Conservation (phyloP, 2,888 invertebrate genomes). For the Parnassius apollo region DNA sequence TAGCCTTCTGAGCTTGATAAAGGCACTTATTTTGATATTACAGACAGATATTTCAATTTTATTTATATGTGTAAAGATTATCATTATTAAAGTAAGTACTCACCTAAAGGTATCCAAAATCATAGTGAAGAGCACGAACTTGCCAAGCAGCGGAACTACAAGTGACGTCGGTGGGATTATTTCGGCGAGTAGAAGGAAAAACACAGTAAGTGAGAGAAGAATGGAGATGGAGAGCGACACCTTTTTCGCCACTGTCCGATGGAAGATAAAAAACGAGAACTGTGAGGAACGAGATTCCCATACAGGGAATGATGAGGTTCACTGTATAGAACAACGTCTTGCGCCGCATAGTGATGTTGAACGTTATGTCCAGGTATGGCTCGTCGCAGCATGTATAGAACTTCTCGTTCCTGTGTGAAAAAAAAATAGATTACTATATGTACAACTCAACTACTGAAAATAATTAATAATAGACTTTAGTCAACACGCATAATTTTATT, state of each 20-base stretch:
- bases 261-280: slow-evolving; percentile 97
- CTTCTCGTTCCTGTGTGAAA: slow-evolving; percentile 87
- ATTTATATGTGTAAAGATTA: too few species aligned
- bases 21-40: too few species aligned
- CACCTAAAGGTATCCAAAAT: slow-evolving; percentile 97
- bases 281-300: slow-evolving; percentile 96
- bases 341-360: slow-evolving; percentile 96
- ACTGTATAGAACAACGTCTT: slow-evolving; percentile 98
- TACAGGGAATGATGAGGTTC: slow-evolving; percentile 96
- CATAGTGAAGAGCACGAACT: slow-evolving; percentile 97
- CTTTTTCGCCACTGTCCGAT: slow-evolving; percentile 98
- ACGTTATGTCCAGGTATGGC: slow-evolving; percentile 97
- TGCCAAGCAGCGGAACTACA: slow-evolving; percentile 95
- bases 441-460: slow-evolving; percentile 52
- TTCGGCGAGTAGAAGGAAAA: slow-evolving; percentile 91
- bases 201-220: slow-evolving; percentile 96
- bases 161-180: slow-evolving; percentile 90
- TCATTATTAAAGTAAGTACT: slow-evolving; percentile 32
- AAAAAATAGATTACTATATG: background rate
- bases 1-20: too few species aligned
- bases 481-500: too few species aligned
- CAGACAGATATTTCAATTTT: too few species aligned
- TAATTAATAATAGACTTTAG: too few species aligned
- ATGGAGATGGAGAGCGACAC: slow-evolving; percentile 98
- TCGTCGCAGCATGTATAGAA: slow-evolving; percentile 97